phyloP scores from a whole-genome alignment of 1,140 invertebrate species.

The Trichoplusia ni region DNA sequence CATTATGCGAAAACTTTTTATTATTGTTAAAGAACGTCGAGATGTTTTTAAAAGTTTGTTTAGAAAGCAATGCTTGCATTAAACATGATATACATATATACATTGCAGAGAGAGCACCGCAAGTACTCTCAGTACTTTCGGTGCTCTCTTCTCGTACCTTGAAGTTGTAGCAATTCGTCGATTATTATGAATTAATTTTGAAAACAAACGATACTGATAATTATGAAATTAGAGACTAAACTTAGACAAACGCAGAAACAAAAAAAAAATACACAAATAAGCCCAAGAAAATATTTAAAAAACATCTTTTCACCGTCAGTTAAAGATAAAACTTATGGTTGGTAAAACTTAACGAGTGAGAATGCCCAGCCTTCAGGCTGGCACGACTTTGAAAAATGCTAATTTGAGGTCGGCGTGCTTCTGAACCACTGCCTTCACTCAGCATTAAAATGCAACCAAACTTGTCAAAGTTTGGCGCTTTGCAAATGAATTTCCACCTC shows the following conservation, averaged over 20 bases:
- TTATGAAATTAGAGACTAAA: too few species aligned
- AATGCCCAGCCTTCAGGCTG: slow-evolving; percentile 38
- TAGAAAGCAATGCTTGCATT: slow-evolving; percentile 7
- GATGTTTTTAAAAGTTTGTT: not conserved
- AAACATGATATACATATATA: not conserved
- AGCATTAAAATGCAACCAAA: slow-evolving; percentile 69
- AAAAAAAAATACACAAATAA: too few species aligned
- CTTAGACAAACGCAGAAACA: too few species aligned
- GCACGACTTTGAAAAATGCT: slow-evolving; percentile 65
- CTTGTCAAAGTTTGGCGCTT: slow-evolving; percentile 66
- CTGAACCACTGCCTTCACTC: slow-evolving; percentile 26
- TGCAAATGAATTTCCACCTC: slow-evolving; percentile 60
- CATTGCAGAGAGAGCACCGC: too few species aligned
- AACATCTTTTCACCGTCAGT: too few species aligned
- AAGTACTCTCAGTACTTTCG: too few species aligned
- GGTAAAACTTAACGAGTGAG: slow-evolving; percentile 29
- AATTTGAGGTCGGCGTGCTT: slow-evolving; percentile 45
- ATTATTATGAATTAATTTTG: too few species aligned
- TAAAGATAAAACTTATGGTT: too few species aligned
- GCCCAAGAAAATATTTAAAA: too few species aligned
- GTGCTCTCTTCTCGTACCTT: too few species aligned
- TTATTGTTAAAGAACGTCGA: slow-evolving; percentile 7
- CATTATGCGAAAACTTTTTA: slow-evolving; percentile 23
- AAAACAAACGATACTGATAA: too few species aligned
- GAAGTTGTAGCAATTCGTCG: too few species aligned